A percentile compares a stretch with the other conserved stretches of the same genome.
Conservation (phyloP, 2,113 vertebrate genomes). For the Chaenogobius annularis region DNA sequence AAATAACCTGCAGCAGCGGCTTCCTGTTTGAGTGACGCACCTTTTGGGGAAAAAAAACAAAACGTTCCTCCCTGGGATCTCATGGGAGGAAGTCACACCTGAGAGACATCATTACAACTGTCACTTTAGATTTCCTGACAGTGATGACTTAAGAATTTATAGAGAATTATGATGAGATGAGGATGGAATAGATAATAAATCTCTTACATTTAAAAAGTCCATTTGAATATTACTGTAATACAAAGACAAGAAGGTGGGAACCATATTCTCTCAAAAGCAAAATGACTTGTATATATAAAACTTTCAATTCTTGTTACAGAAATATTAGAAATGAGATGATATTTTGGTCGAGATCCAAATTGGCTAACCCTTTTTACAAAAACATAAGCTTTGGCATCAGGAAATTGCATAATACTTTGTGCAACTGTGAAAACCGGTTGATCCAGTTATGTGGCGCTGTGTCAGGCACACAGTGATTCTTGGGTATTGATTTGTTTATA, state of each 20-base stretch:
- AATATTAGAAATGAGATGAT: neutral
- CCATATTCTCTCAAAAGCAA: too few species aligned
- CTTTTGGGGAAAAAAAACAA: conserved; percentile 13
- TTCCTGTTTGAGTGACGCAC: conserved; percentile 57
- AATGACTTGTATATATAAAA: too few species aligned
- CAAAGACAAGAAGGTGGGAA: too few species aligned
- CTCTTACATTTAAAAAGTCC: too few species aligned
- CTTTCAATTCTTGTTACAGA: too few species aligned
- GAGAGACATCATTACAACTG: neutral
- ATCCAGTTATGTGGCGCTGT: neutral
- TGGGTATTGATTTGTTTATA: conserved; percentile 3
- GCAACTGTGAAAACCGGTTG: neutral
- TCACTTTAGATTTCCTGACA: neutral
- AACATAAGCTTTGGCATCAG: neutral
- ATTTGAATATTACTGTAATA: too few species aligned
- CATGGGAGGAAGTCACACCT: neutral
- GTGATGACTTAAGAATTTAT: neutral
- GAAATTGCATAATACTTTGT: neutral
- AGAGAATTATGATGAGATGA: neutral
- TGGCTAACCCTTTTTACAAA: neutral
- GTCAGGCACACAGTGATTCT: neutral
- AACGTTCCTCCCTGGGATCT: conserved; percentile 19
- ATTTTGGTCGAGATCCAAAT: neutral
- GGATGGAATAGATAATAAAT: neutral
- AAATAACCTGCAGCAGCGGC: conserved; percentile 44